Evolutionary conservation across 2,888 invertebrate species (phyloP).

Genomic region (Parnassius apollo): DNA sequence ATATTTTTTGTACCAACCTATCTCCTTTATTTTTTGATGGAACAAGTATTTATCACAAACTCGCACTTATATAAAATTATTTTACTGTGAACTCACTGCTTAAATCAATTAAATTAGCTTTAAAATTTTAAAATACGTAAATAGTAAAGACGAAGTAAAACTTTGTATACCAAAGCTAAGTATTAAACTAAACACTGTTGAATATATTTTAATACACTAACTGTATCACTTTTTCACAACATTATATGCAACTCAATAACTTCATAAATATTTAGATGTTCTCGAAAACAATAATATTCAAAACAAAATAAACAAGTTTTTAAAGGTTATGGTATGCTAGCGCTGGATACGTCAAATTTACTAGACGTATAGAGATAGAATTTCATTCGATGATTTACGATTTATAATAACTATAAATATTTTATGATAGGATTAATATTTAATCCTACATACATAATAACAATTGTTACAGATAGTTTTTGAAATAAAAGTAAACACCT

Average conservation of each 20-base stretch:
- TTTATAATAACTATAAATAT: background rate
- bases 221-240: background rate
- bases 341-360: conserved; percentile 21
- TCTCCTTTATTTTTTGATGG: too few species aligned
- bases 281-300: conserved; percentile 11
- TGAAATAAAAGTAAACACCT: too few species aligned
- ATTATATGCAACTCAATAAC: background rate
- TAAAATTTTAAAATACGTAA: too few species aligned
- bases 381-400: background rate
- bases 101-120: too few species aligned
- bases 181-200: background rate
- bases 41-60: too few species aligned
- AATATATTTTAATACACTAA: background rate
- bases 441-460: too few species aligned
- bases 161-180: background rate
- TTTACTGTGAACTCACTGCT: too few species aligned
- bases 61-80: too few species aligned
- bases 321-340: conserved; percentile 18
- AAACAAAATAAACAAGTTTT: conserved; percentile 24
- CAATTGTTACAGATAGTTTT: too few species aligned
- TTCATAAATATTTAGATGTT: conserved; percentile 1
- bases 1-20: too few species aligned
- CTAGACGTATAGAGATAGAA: conserved; percentile 1
- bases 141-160: background rate
- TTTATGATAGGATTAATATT: too few species aligned